Evolutionary conservation across 2,797 vertebrate species (phyloP).

Genomic region (Paratrypauchen microcephalus): DNA sequence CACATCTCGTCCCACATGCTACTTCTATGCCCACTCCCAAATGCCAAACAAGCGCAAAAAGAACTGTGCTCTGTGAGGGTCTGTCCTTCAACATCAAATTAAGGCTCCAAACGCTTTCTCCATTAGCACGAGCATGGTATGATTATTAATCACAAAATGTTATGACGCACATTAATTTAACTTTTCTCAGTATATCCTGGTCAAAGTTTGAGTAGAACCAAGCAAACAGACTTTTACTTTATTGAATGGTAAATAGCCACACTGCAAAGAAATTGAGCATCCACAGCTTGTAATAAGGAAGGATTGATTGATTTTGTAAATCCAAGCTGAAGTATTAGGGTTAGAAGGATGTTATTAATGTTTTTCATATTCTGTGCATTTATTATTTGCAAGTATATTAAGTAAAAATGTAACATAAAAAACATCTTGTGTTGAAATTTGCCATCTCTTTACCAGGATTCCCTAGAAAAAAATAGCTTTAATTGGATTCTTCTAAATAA

Average conservation of each 20-base stretch:
- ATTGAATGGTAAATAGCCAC: background rate
- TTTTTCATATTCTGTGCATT: background rate
- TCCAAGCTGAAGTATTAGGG: no score
- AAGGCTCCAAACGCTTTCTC: background rate
- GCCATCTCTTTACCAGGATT: no score
- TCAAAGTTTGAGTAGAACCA: background rate
- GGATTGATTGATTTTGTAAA: background rate
- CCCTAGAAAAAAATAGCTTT: no score
- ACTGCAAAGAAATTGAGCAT: background rate
- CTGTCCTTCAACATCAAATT: slow-evolving; percentile 9
- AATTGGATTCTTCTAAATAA: no score
- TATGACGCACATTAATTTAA: background rate
- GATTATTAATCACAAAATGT: background rate
- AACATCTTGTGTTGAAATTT: background rate
- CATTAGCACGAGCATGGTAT: background rate
- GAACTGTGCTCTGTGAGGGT: background rate
- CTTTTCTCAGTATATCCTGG: background rate
- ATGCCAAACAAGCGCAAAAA: slow-evolving; percentile 22
- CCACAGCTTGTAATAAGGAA: background rate
- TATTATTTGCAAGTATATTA: no score
- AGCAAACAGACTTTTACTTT: background rate
- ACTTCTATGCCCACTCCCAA: slow-evolving; percentile 18
- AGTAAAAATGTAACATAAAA: no score
- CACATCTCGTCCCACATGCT: slow-evolving; percentile 16
- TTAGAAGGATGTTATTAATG: no score